phyloP scores from a whole-genome alignment of 2,888 invertebrate genomes.

The Lycaena phlaeas region DNA sequence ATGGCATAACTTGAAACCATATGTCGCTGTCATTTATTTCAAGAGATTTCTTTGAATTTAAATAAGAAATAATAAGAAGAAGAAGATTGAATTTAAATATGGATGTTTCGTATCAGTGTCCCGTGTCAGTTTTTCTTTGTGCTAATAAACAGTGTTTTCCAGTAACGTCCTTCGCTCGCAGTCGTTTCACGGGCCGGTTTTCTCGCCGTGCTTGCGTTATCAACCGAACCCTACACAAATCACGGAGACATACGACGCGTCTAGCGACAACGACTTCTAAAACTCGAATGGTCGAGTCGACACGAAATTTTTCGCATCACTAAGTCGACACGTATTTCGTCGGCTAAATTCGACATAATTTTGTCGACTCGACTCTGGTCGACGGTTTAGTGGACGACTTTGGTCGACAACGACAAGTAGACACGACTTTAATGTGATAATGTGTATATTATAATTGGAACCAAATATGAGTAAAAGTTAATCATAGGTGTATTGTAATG shows the following conservation, averaged over 20 bases:
- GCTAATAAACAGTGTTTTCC: too few relatives aligned
- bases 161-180: slow-evolving; percentile 75
- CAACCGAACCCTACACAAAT: slow-evolving; percentile 41
- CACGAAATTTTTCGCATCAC: slow-evolving; percentile 26
- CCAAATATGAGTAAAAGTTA: slow-evolving; percentile 17
- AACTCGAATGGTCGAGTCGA: too few relatives aligned
- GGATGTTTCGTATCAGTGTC: too few relatives aligned
- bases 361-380: too few relatives aligned
- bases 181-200: slow-evolving; percentile 74
- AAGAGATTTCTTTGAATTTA: too few relatives aligned
- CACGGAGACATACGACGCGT: slow-evolving; percentile 56
- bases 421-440: slow-evolving; percentile 38
- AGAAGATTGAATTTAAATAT: too few relatives aligned
- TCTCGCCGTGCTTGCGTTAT: slow-evolving; percentile 44
- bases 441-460: slow-evolving; percentile 21
- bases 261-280: slow-evolving; percentile 71
- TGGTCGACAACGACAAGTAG: slow-evolving; percentile 54
- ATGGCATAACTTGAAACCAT: too few relatives aligned
- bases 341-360: too few relatives aligned
- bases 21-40: too few relatives aligned
- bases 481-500: slow-evolving; percentile 6
- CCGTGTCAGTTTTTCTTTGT: too few relatives aligned
- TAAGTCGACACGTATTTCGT: slow-evolving; percentile 34
- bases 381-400: too few relatives aligned
- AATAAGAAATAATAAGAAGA: too few relatives aligned